Base-by-base conservation (phyloP, 2,888 invertebrate genomes). In the Athetis lepigone region DNA sequence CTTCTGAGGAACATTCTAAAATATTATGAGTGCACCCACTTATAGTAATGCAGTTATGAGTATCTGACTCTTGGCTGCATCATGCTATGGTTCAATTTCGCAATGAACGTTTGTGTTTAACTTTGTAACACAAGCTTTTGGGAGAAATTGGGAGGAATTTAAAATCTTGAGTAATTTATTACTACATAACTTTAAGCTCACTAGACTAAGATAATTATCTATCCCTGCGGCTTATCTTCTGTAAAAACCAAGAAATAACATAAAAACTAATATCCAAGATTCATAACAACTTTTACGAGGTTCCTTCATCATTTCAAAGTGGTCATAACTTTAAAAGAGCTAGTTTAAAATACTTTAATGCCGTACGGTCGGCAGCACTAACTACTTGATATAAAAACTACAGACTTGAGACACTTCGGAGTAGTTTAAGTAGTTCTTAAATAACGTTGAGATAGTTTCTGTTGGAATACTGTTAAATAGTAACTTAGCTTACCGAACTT, bases 381-480 rank as follows among this genome's bases (percentile, higher is more conserved):
- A 68, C 45, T 74, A 21, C 63, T 63, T 39, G 43, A 54, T 63
- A 73, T 69, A 69, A 71, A 66, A 73, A 68, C 73, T 73, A 63
- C 37, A 13, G 21, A 55, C 25, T 72, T 54, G 37, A 59, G 50
- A 54, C 72, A 64, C 72, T 72, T 66, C 21, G 16, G 39, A 58
- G 23, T 47, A 59, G 36, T 56, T 68, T 46, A 46, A 63, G 49
- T 51, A 69, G 70, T 70, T 65, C 36, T 65, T 54, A 45, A 70
- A 71, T 69, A 42, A 64, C 40, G 59, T 59, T 54, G 40, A 46
- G 54, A 66, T 45, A 59, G 72, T 71, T 59, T 37, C 16, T 23
- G 25, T 45, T 23, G 33, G 8, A 19, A 37, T 45, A 29, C 23
- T 39, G 23, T 11, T 37, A 9, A 18, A 49, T 39, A 47, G 49